Conservation (phyloP, 1,140 invertebrate genomes). For the Tyrophagus putrescentiae region DNA sequence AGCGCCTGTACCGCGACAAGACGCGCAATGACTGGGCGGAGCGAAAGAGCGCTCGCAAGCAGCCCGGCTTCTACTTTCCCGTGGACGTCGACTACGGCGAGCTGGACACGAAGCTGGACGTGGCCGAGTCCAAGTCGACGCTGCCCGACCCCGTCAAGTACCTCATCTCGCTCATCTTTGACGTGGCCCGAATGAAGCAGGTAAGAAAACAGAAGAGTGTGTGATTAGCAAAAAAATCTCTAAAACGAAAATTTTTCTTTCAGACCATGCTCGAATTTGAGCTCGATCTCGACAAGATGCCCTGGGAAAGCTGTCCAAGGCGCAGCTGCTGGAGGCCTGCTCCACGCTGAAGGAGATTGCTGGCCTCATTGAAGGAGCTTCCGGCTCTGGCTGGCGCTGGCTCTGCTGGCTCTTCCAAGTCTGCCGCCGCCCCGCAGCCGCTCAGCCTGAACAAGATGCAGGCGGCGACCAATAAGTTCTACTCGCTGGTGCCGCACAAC, state of each 20-base stretch:
- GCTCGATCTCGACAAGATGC: slow-evolving; percentile 93
- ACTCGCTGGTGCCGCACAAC: slow-evolving; percentile 83
- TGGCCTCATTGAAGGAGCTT: slow-evolving; percentile 42
- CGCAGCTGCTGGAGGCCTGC: slow-evolving; percentile 75
- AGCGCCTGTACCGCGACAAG: slow-evolving; percentile 59
- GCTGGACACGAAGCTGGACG: slow-evolving; percentile 1
- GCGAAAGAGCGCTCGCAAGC: slow-evolving; percentile 55
- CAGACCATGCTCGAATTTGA: slow-evolving; percentile 85
- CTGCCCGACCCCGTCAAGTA: slow-evolving; percentile 60
- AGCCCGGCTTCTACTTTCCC: slow-evolving; percentile 65
- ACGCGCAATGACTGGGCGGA: slow-evolving; percentile 62
- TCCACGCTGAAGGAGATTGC: slow-evolving; percentile 60
- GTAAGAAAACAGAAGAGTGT: no score
- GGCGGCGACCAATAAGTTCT: slow-evolving; percentile 78
- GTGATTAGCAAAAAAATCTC: no score
- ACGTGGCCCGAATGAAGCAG: slow-evolving; percentile 80
- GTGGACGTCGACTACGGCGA: slow-evolving; percentile 68
- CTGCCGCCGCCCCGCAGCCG: slow-evolving; percentile 33
- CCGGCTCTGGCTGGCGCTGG: no score
- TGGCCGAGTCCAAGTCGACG: slow-evolving; percentile 42
- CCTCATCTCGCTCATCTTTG: slow-evolving; percentile 72
- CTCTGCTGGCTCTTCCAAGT: no score
- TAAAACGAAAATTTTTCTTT: no score
- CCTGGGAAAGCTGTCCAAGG: slow-evolving; percentile 85
- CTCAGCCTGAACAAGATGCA: slow-evolving; percentile 46